Evolutionary conservation across 1,140 invertebrate genomes (phyloP).

Genomic region (Ceratoteleas bidentatus): DNA sequence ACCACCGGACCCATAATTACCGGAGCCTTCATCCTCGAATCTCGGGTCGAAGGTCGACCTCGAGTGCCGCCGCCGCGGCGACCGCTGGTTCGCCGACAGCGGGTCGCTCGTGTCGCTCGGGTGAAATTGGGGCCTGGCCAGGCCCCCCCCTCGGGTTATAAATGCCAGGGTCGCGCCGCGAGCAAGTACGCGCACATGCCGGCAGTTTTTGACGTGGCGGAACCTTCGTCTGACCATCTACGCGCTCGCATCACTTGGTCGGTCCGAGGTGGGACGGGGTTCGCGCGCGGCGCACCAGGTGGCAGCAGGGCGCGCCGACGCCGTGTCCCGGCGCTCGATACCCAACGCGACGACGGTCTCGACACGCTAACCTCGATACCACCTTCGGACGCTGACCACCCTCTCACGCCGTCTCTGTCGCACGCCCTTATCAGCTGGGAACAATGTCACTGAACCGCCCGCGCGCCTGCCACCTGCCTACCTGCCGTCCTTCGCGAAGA

Average conservation of each 20-base stretch:
- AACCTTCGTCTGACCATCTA: constrained; percentile 65
- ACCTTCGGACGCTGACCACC: constrained; percentile 60
- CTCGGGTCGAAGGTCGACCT: too few species aligned
- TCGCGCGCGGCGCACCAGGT: constrained; percentile 37
- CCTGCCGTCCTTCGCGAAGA: constrained; percentile 42
- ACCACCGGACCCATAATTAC: constrained; percentile 21
- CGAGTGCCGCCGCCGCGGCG: neutral
- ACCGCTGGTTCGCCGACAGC: constrained; percentile 1
- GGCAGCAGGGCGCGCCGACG: constrained; percentile 62
- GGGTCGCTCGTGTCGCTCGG: neutral
- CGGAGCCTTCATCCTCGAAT: constrained; percentile 25
- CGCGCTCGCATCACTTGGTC: constrained; percentile 58
- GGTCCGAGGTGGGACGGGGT: constrained; percentile 38
- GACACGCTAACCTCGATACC: constrained; percentile 77
- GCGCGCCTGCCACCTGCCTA: constrained; percentile 31
- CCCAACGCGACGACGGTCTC: constrained; percentile 60
- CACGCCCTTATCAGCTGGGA: constrained; percentile 59
- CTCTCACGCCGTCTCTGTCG: constrained; percentile 23
- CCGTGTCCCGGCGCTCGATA: constrained; percentile 64
- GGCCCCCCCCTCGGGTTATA: neutral
- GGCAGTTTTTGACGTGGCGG: constrained; percentile 41
- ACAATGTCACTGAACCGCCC: constrained; percentile 66
- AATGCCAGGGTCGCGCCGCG: neutral
- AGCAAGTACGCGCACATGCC: constrained; percentile 56
- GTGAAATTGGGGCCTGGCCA: neutral